Percentiles rank a stretch among this genome's conserved stretches.
phyloP scores from a whole-genome alignment of 2,797 vertebrate species.

The Smutsia gigantea region DNA sequence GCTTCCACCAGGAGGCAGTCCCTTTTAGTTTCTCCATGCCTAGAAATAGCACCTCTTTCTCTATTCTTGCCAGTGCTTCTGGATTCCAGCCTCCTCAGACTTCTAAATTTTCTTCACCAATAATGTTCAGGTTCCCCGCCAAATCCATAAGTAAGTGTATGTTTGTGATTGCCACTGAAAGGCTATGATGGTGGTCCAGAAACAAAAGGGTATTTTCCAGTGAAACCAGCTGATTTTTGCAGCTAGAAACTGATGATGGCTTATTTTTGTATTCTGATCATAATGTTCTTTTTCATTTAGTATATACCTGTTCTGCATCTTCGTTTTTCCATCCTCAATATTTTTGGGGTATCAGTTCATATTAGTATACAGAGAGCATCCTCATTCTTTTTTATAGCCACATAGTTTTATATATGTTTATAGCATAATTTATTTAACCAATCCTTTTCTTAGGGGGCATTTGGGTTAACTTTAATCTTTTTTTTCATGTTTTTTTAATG shows the following conservation, averaged over 20 bases:
- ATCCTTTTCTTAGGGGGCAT: neutral
- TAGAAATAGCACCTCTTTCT: neutral
- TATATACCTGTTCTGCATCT: neutral
- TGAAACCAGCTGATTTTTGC: neutral
- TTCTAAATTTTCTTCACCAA: neutral
- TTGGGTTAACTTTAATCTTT: neutral
- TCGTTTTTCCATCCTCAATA: neutral
- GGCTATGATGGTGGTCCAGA: neutral
- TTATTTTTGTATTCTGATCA: neutral
- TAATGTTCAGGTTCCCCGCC: neutral
- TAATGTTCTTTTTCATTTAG: neutral
- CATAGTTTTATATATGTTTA: neutral
- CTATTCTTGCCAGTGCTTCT: neutral
- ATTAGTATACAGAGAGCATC: neutral
- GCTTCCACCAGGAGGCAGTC: neutral
- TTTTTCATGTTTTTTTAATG: no score
- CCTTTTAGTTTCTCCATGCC: neutral
- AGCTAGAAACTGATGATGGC: neutral
- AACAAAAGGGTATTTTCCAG: neutral
- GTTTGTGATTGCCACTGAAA: neutral
- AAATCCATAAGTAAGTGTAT: neutral
- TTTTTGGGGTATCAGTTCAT: neutral
- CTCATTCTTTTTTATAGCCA: neutral
- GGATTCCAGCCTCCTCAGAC: neutral
- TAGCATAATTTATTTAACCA: slow-evolving; percentile 15